phyloP scores from a whole-genome alignment of 1,140 invertebrate species.

The Drosophila azteca region DNA sequence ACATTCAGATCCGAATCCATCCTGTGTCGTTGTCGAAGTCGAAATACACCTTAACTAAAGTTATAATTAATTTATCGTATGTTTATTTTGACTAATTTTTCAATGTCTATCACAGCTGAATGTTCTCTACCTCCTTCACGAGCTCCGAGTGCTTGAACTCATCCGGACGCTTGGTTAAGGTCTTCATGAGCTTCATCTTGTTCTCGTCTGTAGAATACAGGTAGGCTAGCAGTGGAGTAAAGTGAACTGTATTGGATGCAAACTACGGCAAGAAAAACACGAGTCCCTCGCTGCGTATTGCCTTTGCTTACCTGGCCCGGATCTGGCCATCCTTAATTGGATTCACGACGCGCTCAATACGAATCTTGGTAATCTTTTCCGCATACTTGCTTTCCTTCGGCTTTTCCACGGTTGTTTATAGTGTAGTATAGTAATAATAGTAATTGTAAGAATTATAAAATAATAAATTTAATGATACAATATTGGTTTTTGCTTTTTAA shows the following conservation, averaged over 20 bases:
- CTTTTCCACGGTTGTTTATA: conserved; percentile 72
- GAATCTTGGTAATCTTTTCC: conserved; percentile 88
- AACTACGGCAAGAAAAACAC: conserved; percentile 94
- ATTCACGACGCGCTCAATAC: conserved; percentile 85
- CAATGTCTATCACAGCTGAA: conserved; percentile 84
- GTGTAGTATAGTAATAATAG: too few species aligned
- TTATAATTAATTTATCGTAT: conserved; percentile 8
- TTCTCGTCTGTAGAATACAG: conserved; percentile 91
- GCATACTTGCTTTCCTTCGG: conserved; percentile 89
- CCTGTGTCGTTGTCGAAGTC: background rate
- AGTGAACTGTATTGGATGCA: conserved; percentile 90
- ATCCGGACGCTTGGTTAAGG: conserved; percentile 89
- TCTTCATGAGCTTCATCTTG: conserved; percentile 88
- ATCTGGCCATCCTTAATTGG: conserved; percentile 84
- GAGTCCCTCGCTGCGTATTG: conserved; percentile 89
- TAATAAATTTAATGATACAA: too few species aligned
- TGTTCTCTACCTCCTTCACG: conserved; percentile 91
- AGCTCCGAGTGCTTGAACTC: conserved; percentile 93
- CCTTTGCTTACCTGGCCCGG: conserved; percentile 64
- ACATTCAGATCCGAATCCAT: conserved; percentile 28
- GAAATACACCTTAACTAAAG: background rate
- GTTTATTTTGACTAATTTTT: conserved; percentile 18
- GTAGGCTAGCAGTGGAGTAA: conserved; percentile 94
- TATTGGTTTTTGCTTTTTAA: too few species aligned
- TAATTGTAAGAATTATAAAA: too few species aligned